These are phyloP conservation scores for Drosophila tani DNA, from an alignment of 1,140 invertebrate species.

Conservation along the genomic window DNA sequence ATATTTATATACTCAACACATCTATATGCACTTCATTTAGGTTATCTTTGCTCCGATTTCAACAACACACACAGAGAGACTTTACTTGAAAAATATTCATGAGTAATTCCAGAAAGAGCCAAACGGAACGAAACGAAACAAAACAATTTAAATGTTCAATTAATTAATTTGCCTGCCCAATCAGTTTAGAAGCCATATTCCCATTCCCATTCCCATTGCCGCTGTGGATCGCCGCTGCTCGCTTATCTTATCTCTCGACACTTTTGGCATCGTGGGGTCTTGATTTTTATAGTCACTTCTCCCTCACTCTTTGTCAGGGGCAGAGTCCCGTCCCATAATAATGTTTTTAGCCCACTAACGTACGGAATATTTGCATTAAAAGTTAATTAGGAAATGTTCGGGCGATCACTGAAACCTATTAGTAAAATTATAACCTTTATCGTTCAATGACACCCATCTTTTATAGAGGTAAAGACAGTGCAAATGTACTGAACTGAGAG, in stretches of 20 bases:
- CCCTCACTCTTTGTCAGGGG: background rate
- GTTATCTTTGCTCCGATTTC: conserved; percentile 49
- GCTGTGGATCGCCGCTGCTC: conserved; percentile 9
- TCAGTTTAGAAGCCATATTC: conserved; percentile 34
- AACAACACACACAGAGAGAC: background rate
- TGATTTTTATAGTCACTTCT: conserved; percentile 5
- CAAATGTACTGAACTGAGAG: no score
- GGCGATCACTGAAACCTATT: background rate
- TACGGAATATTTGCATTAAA: background rate
- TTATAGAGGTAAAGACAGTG: background rate
- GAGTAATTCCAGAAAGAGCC: conserved; percentile 30
- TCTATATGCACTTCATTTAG: conserved; percentile 31
- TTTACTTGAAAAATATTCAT: conserved; percentile 26
- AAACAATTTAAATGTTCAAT: conserved; percentile 51
- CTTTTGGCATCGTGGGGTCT: conserved; percentile 24
- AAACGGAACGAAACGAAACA: conserved; percentile 40
- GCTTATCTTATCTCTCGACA: conserved; percentile 38
- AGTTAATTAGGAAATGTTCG: background rate
- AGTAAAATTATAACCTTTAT: background rate
- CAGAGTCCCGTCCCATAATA: background rate
- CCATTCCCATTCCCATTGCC: conserved; percentile 1
- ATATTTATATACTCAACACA: conserved; percentile 36
- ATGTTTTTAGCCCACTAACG: background rate
- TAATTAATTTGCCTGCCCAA: conserved; percentile 50
- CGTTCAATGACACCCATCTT: background rate